Conservation (phyloP, 2,888 invertebrate genomes). For the Molorchus minor region DNA sequence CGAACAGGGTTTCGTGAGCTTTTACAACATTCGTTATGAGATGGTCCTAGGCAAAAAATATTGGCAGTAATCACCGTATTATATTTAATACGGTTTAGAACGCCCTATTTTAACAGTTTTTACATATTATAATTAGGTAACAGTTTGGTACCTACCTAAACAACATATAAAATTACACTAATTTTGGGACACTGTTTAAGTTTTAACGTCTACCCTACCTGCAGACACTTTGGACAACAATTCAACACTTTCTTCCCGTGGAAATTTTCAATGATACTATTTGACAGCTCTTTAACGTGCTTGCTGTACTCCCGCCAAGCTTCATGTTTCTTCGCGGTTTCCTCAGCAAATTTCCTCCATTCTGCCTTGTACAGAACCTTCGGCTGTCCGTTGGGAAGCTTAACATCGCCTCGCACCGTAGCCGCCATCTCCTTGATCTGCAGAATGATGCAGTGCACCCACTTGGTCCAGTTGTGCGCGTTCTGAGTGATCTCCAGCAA, state of each 20-base stretch:
- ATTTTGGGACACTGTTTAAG: too few relatives aligned
- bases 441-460: slow-evolving; percentile 54
- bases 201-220: slow-evolving; percentile 43
- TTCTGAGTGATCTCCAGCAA: slow-evolving; percentile 57
- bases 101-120: too few relatives aligned
- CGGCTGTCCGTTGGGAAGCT: slow-evolving; percentile 42
- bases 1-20: slow-evolving; percentile 55
- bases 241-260: slow-evolving; percentile 51
- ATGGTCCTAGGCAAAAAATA: slow-evolving; percentile 43
- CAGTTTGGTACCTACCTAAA: too few relatives aligned
- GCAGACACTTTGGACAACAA: slow-evolving; percentile 57
- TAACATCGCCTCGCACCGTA: slow-evolving; percentile 52
- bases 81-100: neutral
- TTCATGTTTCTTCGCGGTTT: slow-evolving; percentile 52
- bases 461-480: slow-evolving; percentile 58
- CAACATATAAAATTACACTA: too few relatives aligned
- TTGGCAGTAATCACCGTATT: too few relatives aligned
- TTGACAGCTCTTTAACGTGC: slow-evolving; percentile 56
- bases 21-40: slow-evolving; percentile 54
- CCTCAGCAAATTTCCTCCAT: slow-evolving; percentile 53
- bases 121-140: too few relatives aligned
- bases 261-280: slow-evolving; percentile 54
- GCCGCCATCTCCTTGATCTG: slow-evolving; percentile 53
- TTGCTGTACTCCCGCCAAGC: slow-evolving; percentile 57
- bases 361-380: slow-evolving; percentile 51